phyloP scores from a whole-genome alignment of 2,797 vertebrate species.

The Kryptolebias ocellatus region DNA sequence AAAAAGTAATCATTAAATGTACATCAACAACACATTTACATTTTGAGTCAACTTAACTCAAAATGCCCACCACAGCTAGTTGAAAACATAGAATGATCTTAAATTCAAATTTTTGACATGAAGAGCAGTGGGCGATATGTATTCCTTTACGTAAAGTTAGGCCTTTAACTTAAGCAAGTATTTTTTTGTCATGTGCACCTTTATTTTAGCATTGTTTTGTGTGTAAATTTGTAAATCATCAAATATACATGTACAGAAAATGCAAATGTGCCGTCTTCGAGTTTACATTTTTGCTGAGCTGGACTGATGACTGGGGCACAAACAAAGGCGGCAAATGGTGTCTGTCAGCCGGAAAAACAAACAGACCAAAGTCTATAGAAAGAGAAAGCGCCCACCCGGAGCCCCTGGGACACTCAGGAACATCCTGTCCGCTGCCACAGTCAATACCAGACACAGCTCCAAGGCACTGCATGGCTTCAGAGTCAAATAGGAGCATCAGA shows the following conservation, averaged over 20 bases:
- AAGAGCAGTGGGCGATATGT: too few relatives aligned
- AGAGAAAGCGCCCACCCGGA: conserved; percentile 20
- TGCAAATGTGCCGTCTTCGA: conserved; percentile 10
- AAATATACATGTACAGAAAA: conserved; percentile 21
- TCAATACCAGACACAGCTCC: conserved; percentile 68
- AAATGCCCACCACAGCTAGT: too few relatives aligned
- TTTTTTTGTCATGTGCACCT: too few relatives aligned
- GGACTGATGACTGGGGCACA: conserved; percentile 33
- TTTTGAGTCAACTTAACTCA: too few relatives aligned
- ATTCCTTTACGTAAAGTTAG: too few relatives aligned
- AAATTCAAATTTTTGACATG: too few relatives aligned
- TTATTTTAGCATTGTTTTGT: too few relatives aligned
- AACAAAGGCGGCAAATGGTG: conserved; percentile 12
- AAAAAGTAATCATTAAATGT: too few relatives aligned
- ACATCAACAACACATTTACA: too few relatives aligned
- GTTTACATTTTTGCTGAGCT: conserved; percentile 74
- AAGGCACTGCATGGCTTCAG: conserved; percentile 43
- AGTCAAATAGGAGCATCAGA: conserved; percentile 53
- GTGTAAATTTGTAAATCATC: background rate
- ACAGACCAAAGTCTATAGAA: conserved; percentile 47
- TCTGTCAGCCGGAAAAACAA: conserved; percentile 79
- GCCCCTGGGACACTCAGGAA: conserved; percentile 52
- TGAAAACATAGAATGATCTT: too few relatives aligned
- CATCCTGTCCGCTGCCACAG: conserved; percentile 70
- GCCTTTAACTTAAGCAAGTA: too few relatives aligned